Percentiles rank a stretch among this genome's conserved stretches.
phyloP scores from a whole-genome alignment of 2,888 invertebrate species.

The Phoenoteleia sp. region DNA sequence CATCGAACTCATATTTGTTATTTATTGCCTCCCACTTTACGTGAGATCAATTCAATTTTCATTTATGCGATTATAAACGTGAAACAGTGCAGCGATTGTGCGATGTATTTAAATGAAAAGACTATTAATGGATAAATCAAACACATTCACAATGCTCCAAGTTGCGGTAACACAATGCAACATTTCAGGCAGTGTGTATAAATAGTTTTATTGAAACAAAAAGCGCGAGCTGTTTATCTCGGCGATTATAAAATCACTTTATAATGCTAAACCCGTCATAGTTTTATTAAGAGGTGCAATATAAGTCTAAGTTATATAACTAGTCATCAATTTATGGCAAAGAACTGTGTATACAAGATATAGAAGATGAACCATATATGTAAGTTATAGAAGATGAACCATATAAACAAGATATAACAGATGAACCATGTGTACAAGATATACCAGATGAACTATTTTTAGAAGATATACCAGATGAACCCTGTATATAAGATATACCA shows the following conservation, averaged over 20 bases:
- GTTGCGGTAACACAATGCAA: constrained; percentile 35
- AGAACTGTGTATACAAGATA: too few species aligned
- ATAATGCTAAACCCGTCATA: constrained; percentile 16
- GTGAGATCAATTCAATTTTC: constrained; percentile 21
- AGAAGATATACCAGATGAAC: too few species aligned
- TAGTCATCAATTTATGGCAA: neutral
- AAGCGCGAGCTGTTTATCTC: constrained; percentile 41
- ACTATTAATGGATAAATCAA: constrained; percentile 45
- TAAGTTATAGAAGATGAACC: too few species aligned
- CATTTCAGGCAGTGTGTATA: constrained; percentile 44
- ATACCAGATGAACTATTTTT: too few species aligned
- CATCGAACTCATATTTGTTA: neutral
- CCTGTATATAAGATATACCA: too few species aligned
- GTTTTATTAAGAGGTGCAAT: constrained; percentile 31
- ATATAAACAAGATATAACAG: too few species aligned
- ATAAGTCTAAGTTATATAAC: constrained; percentile 2
- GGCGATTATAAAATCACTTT: constrained; percentile 52
- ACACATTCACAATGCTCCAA: constrained; percentile 32
- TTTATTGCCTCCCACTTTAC: neutral
- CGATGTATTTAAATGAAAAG: constrained; percentile 26
- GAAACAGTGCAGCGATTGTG: constrained; percentile 23
- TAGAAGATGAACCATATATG: too few species aligned
- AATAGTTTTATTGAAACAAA: constrained; percentile 50
- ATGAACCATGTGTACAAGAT: too few species aligned
- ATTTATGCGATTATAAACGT: neutral